These are phyloP conservation scores for Amphimallon solstitiale DNA, from an alignment of 2,888 invertebrate genomes.

Conservation along the genomic window DNA sequence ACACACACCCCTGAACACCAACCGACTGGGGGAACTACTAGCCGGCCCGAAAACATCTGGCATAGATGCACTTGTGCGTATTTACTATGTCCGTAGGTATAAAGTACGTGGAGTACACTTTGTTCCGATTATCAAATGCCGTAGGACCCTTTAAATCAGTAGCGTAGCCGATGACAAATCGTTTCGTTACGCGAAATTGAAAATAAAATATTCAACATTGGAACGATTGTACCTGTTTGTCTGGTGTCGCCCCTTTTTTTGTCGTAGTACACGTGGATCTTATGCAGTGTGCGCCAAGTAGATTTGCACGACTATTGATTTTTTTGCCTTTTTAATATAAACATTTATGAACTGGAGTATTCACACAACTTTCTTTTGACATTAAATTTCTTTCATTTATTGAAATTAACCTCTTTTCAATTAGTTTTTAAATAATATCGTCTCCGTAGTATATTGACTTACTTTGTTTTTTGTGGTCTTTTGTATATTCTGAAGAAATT, in stretches of 20 bases:
- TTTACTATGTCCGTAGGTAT: slow-evolving; percentile 33
- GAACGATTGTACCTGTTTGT: slow-evolving; percentile 18
- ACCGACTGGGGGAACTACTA: slow-evolving; percentile 55
- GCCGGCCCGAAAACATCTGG: slow-evolving; percentile 53
- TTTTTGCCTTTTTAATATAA: slow-evolving; percentile 3
- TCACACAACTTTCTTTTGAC: too few relatives aligned
- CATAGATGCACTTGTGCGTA: slow-evolving; percentile 39
- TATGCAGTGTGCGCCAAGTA: slow-evolving; percentile 9
- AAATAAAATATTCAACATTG: slow-evolving; percentile 27
- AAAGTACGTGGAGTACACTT: slow-evolving; percentile 31
- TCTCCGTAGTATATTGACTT: too few relatives aligned
- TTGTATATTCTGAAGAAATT: too few relatives aligned
- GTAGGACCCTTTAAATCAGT: slow-evolving; percentile 37
- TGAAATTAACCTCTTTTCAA: too few relatives aligned
- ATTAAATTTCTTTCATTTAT: too few relatives aligned
- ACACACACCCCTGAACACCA: slow-evolving; percentile 46
- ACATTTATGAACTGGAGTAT: not conserved
- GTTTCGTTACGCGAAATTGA: slow-evolving; percentile 33
- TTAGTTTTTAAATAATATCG: too few relatives aligned
- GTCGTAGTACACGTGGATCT: not conserved
- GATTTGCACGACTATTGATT: slow-evolving; percentile 19
- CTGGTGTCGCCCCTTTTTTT: not conserved
- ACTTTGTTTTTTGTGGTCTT: too few relatives aligned
- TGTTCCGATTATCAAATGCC: slow-evolving; percentile 39
- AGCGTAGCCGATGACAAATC: slow-evolving; percentile 37